Percentiles rank a stretch among this genome's conserved stretches.
phyloP scores from a whole-genome alignment of 2,888 invertebrate species.

The Agriopis leucophaearia region DNA sequence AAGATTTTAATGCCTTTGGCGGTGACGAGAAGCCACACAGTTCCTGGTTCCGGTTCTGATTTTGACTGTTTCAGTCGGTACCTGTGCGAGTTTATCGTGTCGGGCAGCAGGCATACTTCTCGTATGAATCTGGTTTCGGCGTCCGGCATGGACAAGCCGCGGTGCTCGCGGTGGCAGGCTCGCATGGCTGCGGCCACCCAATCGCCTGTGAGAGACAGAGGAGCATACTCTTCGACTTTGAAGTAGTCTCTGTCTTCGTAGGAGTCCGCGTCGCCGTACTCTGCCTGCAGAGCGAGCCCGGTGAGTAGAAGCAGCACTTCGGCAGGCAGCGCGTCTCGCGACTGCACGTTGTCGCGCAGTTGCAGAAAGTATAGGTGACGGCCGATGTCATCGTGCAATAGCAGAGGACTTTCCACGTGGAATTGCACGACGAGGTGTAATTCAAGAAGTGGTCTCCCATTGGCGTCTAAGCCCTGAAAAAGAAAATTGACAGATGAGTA shows the following conservation, averaged over 20 bases:
- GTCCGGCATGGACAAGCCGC: constrained; percentile 91
- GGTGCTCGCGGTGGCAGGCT: constrained; percentile 93
- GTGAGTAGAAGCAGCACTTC: constrained; percentile 93
- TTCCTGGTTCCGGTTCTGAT: constrained; percentile 91
- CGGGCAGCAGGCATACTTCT: constrained; percentile 93
- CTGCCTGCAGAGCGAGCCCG: constrained; percentile 96
- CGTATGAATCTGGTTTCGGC: constrained; percentile 96
- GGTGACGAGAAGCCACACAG: constrained; percentile 96
- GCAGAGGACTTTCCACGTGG: constrained; percentile 96
- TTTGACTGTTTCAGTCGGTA: constrained; percentile 93
- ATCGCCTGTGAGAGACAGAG: constrained; percentile 87
- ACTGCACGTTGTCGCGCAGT: constrained; percentile 94
- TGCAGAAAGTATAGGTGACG: constrained; percentile 98
- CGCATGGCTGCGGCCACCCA: constrained; percentile 89
- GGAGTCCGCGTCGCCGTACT: constrained; percentile 91
- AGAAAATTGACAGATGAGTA: background rate
- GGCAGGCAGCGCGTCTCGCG: constrained; percentile 87
- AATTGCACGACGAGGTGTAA: constrained; percentile 97
- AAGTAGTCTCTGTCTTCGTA: constrained; percentile 86
- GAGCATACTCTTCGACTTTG: constrained; percentile 94
- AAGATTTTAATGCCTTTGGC: constrained; percentile 96
- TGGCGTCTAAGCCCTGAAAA: constrained; percentile 94
- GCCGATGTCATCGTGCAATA: constrained; percentile 96
- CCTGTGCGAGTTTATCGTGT: constrained; percentile 95
- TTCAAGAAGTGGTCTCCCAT: constrained; percentile 95